Percentiles rank a stretch among this genome's conserved stretches.
Evolutionary conservation across 2,113 vertebrate genomes (phyloP).

Genomic region (Perognathus longimembris): DNA sequence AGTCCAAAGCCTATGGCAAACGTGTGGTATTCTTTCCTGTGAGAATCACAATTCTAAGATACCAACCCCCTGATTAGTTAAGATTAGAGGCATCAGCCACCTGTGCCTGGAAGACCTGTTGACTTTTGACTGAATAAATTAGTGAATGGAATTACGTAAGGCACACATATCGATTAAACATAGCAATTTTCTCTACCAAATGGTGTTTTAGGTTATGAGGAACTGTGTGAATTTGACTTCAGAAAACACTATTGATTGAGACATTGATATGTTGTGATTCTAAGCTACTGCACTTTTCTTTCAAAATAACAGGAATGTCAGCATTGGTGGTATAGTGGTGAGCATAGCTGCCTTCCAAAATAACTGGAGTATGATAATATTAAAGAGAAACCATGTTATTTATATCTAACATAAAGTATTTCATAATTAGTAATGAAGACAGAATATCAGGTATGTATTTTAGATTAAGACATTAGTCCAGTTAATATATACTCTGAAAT

Average conservation of each 20-base stretch:
- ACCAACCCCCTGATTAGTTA: too few species aligned
- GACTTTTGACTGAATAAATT: background rate
- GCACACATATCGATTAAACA: background rate
- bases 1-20: too few species aligned
- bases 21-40: too few species aligned
- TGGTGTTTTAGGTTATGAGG: background rate
- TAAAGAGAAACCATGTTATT: background rate
- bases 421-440: background rate
- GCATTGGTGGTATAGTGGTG: too few species aligned
- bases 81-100: background rate
- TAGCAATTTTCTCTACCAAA: background rate
- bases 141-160: background rate
- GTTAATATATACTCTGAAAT: background rate
- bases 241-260: background rate
- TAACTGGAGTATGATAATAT: background rate
- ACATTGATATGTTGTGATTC: background rate
- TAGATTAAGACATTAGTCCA: background rate
- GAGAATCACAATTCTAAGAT: background rate
- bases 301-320: background rate
- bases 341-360: too few species aligned
- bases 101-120: background rate
- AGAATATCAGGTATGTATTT: background rate
- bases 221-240: background rate
- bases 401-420: background rate
- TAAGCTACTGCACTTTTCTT: background rate